Evolutionary conservation across 2,888 invertebrate species (phyloP).

Genomic region (Heliconius hortense): DNA sequence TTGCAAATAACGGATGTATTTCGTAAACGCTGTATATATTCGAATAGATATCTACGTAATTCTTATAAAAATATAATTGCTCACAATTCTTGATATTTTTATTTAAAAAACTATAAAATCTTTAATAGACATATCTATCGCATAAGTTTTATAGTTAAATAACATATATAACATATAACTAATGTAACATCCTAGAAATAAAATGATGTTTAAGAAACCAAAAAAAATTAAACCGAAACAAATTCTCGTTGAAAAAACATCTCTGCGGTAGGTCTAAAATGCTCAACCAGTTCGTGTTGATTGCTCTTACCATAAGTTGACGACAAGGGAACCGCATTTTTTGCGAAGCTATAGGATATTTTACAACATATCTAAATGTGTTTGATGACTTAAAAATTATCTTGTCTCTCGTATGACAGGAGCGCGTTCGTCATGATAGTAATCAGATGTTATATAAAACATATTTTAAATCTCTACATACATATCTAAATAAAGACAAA

Average conservation of each 20-base stretch:
- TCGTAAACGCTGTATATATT: conserved; percentile 31
- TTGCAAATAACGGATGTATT: conserved; percentile 37
- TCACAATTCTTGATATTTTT: neutral
- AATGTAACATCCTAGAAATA: neutral
- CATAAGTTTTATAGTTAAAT: neutral
- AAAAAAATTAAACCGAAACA: neutral
- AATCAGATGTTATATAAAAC: too few species aligned
- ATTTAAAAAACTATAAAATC: neutral
- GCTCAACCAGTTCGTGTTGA: conserved; percentile 21
- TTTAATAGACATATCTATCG: too few species aligned
- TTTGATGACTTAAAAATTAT: conserved; percentile 11
- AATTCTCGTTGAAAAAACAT: conserved; percentile 9
- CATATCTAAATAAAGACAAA: too few species aligned
- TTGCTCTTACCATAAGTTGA: conserved; percentile 25
- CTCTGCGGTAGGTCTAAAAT: conserved; percentile 28
- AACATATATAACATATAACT: neutral
- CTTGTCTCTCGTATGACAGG: neutral
- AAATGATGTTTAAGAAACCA: neutral
- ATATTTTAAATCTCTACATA: too few species aligned
- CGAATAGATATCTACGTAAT: neutral
- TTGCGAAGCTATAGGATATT: conserved; percentile 29
- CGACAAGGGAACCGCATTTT: conserved; percentile 26
- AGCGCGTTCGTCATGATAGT: neutral
- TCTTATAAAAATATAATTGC: neutral
- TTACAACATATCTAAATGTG: conserved; percentile 22